Conservation (phyloP, 1,140 invertebrate genomes). For the Listronotus oregonensis region DNA sequence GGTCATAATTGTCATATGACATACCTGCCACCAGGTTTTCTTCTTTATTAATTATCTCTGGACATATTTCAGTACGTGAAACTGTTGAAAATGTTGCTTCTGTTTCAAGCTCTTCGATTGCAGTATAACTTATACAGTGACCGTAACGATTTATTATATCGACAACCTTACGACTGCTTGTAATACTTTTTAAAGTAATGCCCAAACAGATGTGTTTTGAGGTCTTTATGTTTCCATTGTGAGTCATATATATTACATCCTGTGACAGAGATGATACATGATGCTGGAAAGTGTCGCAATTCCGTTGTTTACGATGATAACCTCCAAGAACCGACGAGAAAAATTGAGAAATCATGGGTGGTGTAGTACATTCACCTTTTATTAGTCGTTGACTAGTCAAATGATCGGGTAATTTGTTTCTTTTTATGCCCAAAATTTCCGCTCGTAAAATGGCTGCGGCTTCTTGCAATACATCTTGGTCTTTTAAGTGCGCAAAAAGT, state of each 20-base stretch:
- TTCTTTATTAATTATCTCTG: conserved; percentile 41
- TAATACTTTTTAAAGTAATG: conserved; percentile 47
- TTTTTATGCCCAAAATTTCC: conserved; percentile 9
- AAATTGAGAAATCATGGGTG: conserved; percentile 22
- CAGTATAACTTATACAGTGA: conserved; percentile 49
- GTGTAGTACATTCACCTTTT: conserved; percentile 40
- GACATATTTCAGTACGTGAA: conserved; percentile 36
- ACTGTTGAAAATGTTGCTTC: conserved; percentile 42
- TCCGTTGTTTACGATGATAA: conserved; percentile 17
- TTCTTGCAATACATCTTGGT: conserved; percentile 36
- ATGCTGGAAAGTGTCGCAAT: neutral
- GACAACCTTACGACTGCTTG: conserved; percentile 49
- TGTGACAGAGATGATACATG: too few relatives aligned
- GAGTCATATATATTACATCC: conserved; percentile 36
- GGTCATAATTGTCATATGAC: conserved; percentile 57
- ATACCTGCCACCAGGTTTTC: conserved; percentile 46
- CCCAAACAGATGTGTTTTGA: conserved; percentile 45
- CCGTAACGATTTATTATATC: conserved; percentile 48
- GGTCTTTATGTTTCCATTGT: conserved; percentile 46
- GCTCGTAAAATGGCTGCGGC: conserved; percentile 39
- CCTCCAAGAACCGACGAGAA: conserved; percentile 22
- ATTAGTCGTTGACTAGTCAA: conserved; percentile 37
- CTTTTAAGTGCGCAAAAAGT: conserved; percentile 42
- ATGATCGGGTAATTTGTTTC: conserved; percentile 34
- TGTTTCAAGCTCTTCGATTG: conserved; percentile 51